Percentiles rank a stretch among this genome's conserved stretches.
Conservation (phyloP, 2,888 invertebrate species). For the Kryphioiulus occultus region DNA sequence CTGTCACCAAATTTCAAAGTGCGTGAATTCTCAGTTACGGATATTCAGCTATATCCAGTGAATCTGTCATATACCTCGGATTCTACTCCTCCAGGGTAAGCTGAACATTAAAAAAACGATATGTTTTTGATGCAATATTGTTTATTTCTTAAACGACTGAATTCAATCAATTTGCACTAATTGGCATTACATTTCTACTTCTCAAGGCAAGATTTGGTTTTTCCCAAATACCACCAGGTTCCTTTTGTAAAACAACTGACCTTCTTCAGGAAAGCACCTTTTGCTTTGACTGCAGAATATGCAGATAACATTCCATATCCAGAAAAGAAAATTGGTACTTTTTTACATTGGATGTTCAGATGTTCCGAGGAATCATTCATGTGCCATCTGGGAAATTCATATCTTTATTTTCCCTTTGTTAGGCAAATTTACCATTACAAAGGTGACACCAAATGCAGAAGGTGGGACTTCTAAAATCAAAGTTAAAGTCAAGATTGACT, state of each 20-base stretch:
- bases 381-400: not conserved
- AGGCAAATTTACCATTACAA: constrained; percentile 64
- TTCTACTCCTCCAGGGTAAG: constrained; percentile 6
- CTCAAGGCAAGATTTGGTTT: constrained; percentile 87
- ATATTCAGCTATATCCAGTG: constrained; percentile 84
- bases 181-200: constrained; percentile 28
- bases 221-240: constrained; percentile 83
- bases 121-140: not conserved
- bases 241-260: constrained; percentile 96
- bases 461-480: constrained; percentile 95
- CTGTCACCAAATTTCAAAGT: constrained; percentile 97
- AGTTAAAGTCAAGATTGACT: constrained; percentile 92
- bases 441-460: constrained; percentile 80
- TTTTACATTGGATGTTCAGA: constrained; percentile 37
- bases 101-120: not conserved
- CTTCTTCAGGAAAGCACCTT: constrained; percentile 87
- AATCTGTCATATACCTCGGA: constrained; percentile 70
- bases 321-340: constrained; percentile 76
- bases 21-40: constrained; percentile 91
- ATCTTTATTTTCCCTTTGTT: constrained; percentile 12
- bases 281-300: constrained; percentile 86
- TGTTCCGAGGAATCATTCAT: too few relatives aligned
- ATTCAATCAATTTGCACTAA: not conserved
- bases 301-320: constrained; percentile 72
- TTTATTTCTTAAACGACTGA: not conserved